These are phyloP conservation scores for Temnothorax unifasciatus DNA, from an alignment of 2,888 invertebrate genomes.

Conservation along the genomic window DNA sequence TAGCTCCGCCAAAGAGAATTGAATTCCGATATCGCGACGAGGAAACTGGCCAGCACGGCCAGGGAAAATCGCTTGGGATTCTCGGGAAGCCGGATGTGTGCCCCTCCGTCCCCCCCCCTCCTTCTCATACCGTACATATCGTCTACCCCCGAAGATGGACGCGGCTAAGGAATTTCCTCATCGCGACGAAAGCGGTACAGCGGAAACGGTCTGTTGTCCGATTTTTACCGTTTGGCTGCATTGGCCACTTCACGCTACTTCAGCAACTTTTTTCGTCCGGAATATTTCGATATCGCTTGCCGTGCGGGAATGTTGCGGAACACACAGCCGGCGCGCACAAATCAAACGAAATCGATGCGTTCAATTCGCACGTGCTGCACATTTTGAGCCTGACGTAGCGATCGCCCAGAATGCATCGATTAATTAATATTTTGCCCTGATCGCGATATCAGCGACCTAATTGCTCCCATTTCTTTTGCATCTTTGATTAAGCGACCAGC, in stretches of 20 bases:
- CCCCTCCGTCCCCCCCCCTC: not conserved
- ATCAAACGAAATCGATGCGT: slow-evolving; percentile 51
- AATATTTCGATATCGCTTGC: slow-evolving; percentile 43
- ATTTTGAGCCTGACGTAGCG: slow-evolving; percentile 28
- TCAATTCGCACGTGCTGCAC: slow-evolving; percentile 46
- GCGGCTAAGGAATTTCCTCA: slow-evolving; percentile 61
- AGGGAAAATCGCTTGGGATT: slow-evolving; percentile 64
- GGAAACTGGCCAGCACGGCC: slow-evolving; percentile 27
- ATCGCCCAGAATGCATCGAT: not conserved
- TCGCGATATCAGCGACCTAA: not conserved
- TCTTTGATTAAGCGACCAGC: not conserved
- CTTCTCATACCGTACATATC: slow-evolving; percentile 40
- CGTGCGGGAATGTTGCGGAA: slow-evolving; percentile 23
- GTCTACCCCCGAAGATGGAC: slow-evolving; percentile 30
- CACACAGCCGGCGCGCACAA: slow-evolving; percentile 37
- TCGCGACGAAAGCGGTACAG: slow-evolving; percentile 40
- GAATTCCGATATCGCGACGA: slow-evolving; percentile 74
- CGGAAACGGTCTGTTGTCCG: slow-evolving; percentile 39
- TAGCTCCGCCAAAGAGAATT: slow-evolving; percentile 72
- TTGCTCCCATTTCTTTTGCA: not conserved
- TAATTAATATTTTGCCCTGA: slow-evolving; percentile 47
- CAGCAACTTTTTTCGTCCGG: slow-evolving; percentile 24
- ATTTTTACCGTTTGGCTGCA: slow-evolving; percentile 30
- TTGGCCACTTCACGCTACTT: slow-evolving; percentile 29
- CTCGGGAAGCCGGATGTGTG: slow-evolving; percentile 47